Evolutionary conservation across 2,888 invertebrate species (phyloP).

Genomic region (Andricus curvator): DNA sequence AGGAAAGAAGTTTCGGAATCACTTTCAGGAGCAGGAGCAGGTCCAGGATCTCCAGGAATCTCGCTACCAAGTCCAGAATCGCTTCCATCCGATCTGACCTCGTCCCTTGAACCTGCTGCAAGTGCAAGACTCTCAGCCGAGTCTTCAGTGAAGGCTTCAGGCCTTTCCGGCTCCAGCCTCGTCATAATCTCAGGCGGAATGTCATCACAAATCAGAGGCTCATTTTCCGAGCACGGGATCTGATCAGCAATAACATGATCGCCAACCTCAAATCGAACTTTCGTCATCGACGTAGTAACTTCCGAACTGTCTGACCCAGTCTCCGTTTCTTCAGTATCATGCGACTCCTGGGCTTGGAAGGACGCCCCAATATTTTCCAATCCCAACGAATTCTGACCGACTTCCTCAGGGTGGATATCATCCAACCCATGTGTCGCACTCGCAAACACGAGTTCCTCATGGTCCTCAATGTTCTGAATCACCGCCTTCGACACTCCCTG

Average conservation of each 20-base stretch:
- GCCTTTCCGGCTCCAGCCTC: conserved; percentile 70
- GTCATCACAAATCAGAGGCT: conserved; percentile 65
- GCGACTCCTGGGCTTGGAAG: not conserved
- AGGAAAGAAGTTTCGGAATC: conserved; percentile 80
- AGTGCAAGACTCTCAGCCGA: conserved; percentile 74
- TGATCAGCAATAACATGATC: conserved; percentile 59
- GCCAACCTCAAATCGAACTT: conserved; percentile 52
- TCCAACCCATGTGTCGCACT: conserved; percentile 33
- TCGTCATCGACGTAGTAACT: conserved; percentile 57
- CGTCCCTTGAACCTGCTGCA: conserved; percentile 70
- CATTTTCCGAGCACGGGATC: conserved; percentile 61
- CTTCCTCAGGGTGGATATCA: conserved; percentile 17
- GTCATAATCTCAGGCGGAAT: conserved; percentile 63
- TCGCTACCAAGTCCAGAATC: conserved; percentile 92
- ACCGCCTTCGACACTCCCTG: conserved; percentile 23
- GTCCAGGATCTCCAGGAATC: conserved; percentile 82
- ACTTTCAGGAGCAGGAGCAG: conserved; percentile 76
- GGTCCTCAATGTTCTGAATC: conserved; percentile 51
- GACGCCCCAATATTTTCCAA: conserved; percentile 53
- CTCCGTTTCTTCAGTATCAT: conserved; percentile 63
- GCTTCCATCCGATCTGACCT: conserved; percentile 87
- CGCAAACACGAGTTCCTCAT: conserved; percentile 53
- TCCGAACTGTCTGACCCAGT: conserved; percentile 72
- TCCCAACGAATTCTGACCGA: conserved; percentile 41
- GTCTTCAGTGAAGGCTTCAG: conserved; percentile 74